Percentiles rank a stretch among this genome's conserved stretches.
phyloP scores from a whole-genome alignment of 2,113 vertebrate genomes.

The Gnathonemus longibarbis region DNA sequence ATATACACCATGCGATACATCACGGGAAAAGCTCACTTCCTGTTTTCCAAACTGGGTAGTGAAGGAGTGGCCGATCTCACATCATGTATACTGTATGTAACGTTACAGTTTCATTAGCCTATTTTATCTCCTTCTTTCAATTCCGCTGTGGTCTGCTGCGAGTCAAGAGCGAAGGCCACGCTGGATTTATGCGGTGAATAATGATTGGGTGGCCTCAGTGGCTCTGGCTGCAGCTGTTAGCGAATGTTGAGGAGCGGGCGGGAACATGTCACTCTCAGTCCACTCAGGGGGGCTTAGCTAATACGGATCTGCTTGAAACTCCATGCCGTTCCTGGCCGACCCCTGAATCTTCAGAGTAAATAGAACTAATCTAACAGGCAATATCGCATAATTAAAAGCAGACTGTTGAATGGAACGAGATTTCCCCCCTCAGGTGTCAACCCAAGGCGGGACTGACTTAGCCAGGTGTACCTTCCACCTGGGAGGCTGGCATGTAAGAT shows the following conservation, averaged over 20 bases:
- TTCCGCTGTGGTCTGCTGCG: constrained; percentile 1
- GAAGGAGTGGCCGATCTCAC: background rate
- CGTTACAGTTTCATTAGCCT: constrained; percentile 26
- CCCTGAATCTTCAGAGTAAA: constrained; percentile 20
- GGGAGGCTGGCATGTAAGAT: background rate
- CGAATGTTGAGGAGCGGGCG: background rate
- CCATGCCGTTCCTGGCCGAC: background rate
- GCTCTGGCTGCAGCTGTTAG: background rate
- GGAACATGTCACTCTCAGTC: background rate
- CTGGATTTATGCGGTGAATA: constrained; percentile 22
- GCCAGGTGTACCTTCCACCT: background rate
- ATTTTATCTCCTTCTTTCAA: constrained; percentile 25
- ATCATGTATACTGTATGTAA: constrained; percentile 7
- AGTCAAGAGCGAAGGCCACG: constrained; percentile 16
- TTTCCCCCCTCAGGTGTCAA: background rate
- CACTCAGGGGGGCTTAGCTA: background rate
- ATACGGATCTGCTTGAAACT: constrained; percentile 14
- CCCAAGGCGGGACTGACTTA: background rate
- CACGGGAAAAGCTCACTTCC: background rate
- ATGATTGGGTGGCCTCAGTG: constrained; percentile 14
- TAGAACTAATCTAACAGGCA: constrained; percentile 18
- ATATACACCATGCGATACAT: background rate
- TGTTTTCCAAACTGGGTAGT: background rate
- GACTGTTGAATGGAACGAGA: constrained; percentile 8
- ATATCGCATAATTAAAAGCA: constrained; percentile 24